Base-by-base conservation (phyloP, 2,888 invertebrate species). In the Apantesis nais region DNA sequence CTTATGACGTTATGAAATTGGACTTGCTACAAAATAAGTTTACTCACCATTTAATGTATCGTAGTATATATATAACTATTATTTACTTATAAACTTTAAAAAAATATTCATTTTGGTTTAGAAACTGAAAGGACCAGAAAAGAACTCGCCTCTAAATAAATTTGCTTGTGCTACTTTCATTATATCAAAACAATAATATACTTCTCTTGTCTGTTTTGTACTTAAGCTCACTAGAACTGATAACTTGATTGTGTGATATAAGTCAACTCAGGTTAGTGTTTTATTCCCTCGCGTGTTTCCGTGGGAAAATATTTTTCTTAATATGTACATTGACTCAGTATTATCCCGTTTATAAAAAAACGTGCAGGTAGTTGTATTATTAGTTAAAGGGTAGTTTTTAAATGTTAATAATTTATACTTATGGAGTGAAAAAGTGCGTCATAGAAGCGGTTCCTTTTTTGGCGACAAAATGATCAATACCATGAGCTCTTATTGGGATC, bases 171-270 rank as follows among this genome's bases (percentile, higher is more conserved):
- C 29, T 65, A 48, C 67, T 71, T 44, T 70, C 74, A 65, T 66
- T 63, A 66, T 25, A 12, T 70, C 68, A 66, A 52, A 70, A 68
- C n/a, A 12, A 66, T 68, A 60, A 67, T 60, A 62, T 31, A 62
- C 31, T 34, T 58, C n/a, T 25, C 60, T 70, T 52, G 65, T 67
- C 74, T 70, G 69, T 74, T 58, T 73, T 67, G 66, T 62, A 70
- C 71, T 74, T 72, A 78, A 79, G 76, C 74, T 74, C 74, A 75
- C 72, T 76, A 74, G 66, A 75, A 63, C 72, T 55, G 73, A 68
- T 80, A 81, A 81, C 73, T 81, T 71, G 66, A 78, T 75, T 81
- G 72, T 78, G 72, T 72, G 72, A 74, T 74, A 74, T 77, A 78
- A 77, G 74, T 78, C 80, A 78, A 77, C 70, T 72, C 62, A 67